Evolutionary conservation across 2,888 invertebrate species (phyloP).

Genomic region (Ormyrus thymus): DNA sequence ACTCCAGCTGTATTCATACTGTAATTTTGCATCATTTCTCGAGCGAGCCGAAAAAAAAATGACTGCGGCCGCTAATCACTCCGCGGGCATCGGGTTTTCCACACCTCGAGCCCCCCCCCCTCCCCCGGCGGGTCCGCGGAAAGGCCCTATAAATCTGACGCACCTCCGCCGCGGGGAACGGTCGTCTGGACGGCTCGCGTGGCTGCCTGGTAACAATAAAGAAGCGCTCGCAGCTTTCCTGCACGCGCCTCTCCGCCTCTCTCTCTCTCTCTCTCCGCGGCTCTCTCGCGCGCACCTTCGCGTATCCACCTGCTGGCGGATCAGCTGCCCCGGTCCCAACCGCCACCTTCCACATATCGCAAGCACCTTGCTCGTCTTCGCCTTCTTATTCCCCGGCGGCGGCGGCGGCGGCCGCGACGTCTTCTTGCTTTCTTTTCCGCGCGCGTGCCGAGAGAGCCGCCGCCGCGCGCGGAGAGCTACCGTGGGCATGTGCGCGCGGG

Average conservation of each 20-base stretch:
- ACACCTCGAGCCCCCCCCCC: too few relatives aligned
- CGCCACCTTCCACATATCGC: conserved; percentile 25
- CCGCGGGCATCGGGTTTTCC: too few relatives aligned
- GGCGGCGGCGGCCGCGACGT: not conserved
- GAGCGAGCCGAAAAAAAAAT: too few relatives aligned
- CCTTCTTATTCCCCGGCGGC: conserved; percentile 11
- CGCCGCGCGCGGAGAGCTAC: not conserved
- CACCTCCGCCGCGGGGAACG: not conserved
- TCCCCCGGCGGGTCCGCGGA: conserved; percentile 15
- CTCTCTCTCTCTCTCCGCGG: conserved; percentile 32
- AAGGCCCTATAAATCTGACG: conserved; percentile 39
- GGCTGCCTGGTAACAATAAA: conserved; percentile 72
- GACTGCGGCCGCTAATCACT: too few relatives aligned
- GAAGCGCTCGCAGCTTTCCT: conserved; percentile 61
- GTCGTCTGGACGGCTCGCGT: conserved; percentile 42
- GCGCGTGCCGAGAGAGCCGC: not conserved
- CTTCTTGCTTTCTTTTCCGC: conserved; percentile 29
- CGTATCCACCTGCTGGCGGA: conserved; percentile 73
- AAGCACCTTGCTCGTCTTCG: not conserved
- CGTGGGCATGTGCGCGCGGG: too few relatives aligned
- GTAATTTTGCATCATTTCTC: too few relatives aligned
- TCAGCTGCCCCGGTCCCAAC: conserved; percentile 71
- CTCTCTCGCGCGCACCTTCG: conserved; percentile 46
- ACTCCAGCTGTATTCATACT: too few relatives aligned
- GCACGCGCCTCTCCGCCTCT: not conserved